phyloP scores from a whole-genome alignment of 2,888 invertebrate genomes.

The Acanthosepion lycidas region DNA sequence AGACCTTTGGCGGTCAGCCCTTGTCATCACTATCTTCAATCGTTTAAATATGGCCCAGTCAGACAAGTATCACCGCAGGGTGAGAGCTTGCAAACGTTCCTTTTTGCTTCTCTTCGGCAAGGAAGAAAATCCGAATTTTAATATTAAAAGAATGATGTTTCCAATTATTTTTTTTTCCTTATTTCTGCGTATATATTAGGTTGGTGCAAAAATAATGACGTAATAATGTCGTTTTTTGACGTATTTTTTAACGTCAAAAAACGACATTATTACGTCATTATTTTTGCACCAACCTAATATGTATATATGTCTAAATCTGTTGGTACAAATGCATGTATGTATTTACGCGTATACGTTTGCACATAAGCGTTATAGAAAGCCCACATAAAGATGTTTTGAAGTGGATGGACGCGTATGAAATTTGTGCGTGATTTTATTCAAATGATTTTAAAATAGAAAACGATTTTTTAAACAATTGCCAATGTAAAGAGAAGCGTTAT shows the following conservation, averaged over 20 bases:
- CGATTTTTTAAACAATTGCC: not conserved
- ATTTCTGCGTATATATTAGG: not conserved
- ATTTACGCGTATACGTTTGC: not conserved
- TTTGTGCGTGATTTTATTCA: not conserved
- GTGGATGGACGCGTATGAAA: not conserved
- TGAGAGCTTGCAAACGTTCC: not conserved
- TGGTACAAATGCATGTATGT: not conserved
- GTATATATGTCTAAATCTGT: not conserved
- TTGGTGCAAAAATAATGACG: too few relatives aligned
- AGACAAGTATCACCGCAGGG: not conserved
- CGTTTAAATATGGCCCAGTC: not conserved
- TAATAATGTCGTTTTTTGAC: too few relatives aligned
- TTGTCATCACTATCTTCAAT: not conserved
- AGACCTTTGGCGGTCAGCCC: not conserved
- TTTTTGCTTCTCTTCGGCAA: not conserved
- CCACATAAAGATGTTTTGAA: not conserved
- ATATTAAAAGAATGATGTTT: not conserved
- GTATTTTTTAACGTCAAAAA: too few relatives aligned
- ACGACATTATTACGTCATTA: too few relatives aligned
- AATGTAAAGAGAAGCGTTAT: not conserved
- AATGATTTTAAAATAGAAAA: not conserved
- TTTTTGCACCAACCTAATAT: too few relatives aligned
- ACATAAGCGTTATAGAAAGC: not conserved
- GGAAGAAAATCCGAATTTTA: not conserved
- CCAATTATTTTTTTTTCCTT: not conserved